Percentiles rank a stretch among this genome's conserved stretches.
These are phyloP conservation scores for Galerucella pusilla DNA, from an alignment of 2,888 invertebrate species.

Conservation along the genomic window DNA sequence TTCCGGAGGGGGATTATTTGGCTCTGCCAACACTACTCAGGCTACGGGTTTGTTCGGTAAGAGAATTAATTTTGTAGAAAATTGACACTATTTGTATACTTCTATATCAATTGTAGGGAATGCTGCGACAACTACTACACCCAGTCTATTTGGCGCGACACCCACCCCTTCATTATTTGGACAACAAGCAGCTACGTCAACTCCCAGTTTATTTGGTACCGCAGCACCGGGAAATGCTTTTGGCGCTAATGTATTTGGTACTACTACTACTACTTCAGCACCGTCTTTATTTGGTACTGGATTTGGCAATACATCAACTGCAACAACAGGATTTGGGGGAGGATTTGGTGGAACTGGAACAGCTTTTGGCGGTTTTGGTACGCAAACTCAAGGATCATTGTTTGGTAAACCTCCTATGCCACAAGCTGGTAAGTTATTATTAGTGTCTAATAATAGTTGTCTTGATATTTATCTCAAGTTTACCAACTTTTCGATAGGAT, in stretches of 20 bases:
- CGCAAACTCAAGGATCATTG: slow-evolving; percentile 49
- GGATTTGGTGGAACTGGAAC: slow-evolving; percentile 62
- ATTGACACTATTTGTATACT: neutral
- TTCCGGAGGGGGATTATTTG: slow-evolving; percentile 52
- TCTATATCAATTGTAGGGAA: slow-evolving; percentile 24
- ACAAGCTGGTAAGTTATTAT: slow-evolving; percentile 56
- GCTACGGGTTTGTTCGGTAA: slow-evolving; percentile 64
- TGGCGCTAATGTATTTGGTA: slow-evolving; percentile 55
- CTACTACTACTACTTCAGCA: slow-evolving; percentile 53
- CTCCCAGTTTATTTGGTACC: slow-evolving; percentile 54
- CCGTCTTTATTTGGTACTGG: slow-evolving; percentile 58
- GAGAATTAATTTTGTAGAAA: neutral
- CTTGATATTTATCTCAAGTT: too few relatives aligned
- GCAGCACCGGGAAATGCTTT: slow-evolving; percentile 45
- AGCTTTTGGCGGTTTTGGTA: slow-evolving; percentile 63
- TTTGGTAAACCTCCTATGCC: slow-evolving; percentile 63
- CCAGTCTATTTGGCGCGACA: slow-evolving; percentile 53
- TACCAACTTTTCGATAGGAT: too few relatives aligned
- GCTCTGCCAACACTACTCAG: slow-evolving; percentile 54
- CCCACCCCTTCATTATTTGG: slow-evolving; percentile 62
- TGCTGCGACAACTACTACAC: slow-evolving; percentile 48
- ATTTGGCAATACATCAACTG: slow-evolving; percentile 63
- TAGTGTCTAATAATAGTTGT: neutral
- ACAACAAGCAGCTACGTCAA: slow-evolving; percentile 47
- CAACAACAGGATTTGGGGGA: slow-evolving; percentile 65